Conservation (phyloP, 2,888 invertebrate genomes). For the Nymphalis urticae region DNA sequence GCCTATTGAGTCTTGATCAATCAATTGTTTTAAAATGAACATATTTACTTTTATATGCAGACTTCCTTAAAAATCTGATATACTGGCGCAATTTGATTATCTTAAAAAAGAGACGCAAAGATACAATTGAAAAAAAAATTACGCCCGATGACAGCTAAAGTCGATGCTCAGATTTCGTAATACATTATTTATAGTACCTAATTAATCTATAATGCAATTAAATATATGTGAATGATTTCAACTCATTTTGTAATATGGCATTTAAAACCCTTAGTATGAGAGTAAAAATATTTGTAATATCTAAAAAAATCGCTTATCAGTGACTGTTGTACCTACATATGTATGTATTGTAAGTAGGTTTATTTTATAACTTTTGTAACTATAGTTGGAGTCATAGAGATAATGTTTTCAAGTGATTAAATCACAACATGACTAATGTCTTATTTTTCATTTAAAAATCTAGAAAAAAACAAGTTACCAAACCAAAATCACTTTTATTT, state of each 20-base stretch:
- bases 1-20: no score
- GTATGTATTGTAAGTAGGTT: slow-evolving; percentile 14
- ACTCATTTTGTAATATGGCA: neutral
- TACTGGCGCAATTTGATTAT: no score
- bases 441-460: slow-evolving; percentile 28
- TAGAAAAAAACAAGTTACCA: slow-evolving; percentile 44
- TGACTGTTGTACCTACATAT: slow-evolving; percentile 34
- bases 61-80: no score
- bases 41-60: no score
- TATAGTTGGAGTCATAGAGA: slow-evolving; percentile 40
- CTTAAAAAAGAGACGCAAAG: no score
- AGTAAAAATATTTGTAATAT: neutral
- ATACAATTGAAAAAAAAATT: no score
- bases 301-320: slow-evolving; percentile 9
- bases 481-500: slow-evolving; percentile 82
- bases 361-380: slow-evolving; percentile 59
- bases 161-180: no score
- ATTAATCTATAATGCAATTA: no score
- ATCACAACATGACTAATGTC: slow-evolving; percentile 58
- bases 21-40: no score
- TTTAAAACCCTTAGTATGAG: neutral
- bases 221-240: no score
- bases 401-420: slow-evolving; percentile 74
- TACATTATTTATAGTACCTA: no score
- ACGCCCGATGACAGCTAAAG: no score